A percentile compares a stretch with the other conserved stretches of the same genome.
Conservation (phyloP, 2,113 vertebrate genomes). For the Limanda limanda region DNA sequence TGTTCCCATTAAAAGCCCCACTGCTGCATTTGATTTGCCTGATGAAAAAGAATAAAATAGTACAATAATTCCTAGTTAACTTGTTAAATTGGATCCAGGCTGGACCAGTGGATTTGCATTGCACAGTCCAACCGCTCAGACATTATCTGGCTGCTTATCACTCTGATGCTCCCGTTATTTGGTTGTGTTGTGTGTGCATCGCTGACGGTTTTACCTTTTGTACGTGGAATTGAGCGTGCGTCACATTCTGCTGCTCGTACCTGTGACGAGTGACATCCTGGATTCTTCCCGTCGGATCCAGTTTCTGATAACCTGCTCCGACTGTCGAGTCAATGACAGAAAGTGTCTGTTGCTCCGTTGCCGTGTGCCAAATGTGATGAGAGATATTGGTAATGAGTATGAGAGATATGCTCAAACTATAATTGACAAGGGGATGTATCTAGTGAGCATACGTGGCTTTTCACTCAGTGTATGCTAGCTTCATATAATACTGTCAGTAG, state of each 20-base stretch:
- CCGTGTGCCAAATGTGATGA: not conserved
- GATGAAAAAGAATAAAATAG: slow-evolving; percentile 27
- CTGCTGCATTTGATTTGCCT: slow-evolving; percentile 24
- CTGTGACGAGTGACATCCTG: not conserved
- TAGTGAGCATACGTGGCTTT: too few relatives aligned
- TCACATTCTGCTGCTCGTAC: not conserved
- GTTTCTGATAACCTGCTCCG: not conserved
- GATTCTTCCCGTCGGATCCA: not conserved
- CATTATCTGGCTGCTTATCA: not conserved
- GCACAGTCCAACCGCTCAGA: not conserved
- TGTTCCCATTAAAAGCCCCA: slow-evolving; percentile 63
- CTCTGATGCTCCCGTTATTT: not conserved
- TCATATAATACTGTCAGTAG: too few relatives aligned
- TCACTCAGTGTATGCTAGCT: too few relatives aligned
- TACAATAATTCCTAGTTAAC: not conserved
- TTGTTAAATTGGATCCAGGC: not conserved
- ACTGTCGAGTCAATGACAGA: not conserved
- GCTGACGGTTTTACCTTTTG: not conserved
- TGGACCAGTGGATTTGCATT: not conserved
- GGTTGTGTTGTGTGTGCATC: not conserved
- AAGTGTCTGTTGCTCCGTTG: not conserved
- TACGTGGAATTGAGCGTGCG: too few relatives aligned
- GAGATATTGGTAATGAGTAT: not conserved
- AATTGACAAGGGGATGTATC: too few relatives aligned
- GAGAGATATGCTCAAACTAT: not conserved